Conservation (phyloP, 2,797 vertebrate genomes). For the Lemur catta region DNA sequence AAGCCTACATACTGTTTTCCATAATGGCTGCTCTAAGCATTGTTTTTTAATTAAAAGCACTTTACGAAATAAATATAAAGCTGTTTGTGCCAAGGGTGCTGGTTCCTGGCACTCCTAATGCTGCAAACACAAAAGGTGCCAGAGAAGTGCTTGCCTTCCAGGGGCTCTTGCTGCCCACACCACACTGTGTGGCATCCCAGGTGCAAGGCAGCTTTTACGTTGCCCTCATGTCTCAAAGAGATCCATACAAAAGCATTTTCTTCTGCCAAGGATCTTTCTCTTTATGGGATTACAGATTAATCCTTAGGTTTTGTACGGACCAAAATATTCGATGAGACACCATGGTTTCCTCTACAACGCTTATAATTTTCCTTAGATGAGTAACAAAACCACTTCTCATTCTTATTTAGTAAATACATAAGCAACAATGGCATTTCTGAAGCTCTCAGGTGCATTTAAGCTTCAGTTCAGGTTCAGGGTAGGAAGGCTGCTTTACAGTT, state of each 20-base stretch:
- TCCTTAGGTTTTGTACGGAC: not conserved
- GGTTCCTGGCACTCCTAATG: not conserved
- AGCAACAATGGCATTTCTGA: not conserved
- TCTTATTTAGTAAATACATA: not conserved
- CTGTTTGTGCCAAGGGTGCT: not conserved
- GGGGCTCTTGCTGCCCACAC: too few relatives aligned
- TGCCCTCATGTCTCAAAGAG: not conserved
- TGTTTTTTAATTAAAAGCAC: not conserved
- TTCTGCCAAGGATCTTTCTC: not conserved
- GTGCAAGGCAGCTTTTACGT: not conserved
- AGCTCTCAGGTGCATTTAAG: not conserved
- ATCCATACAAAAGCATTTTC: not conserved
- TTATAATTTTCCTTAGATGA: not conserved
- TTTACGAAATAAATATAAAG: not conserved
- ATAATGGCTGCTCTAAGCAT: not conserved
- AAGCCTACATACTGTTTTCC: not conserved
- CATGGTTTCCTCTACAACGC: not conserved
- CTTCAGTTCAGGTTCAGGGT: not conserved
- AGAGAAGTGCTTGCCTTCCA: accelerated
- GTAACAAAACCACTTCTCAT: not conserved
- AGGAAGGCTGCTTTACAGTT: not conserved
- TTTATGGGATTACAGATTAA: not conserved
- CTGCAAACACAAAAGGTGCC: not conserved
- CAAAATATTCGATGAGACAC: not conserved
- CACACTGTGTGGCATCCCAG: too few relatives aligned